phyloP scores from a whole-genome alignment of 2,797 vertebrate genomes.

The Serranus cabrilla region DNA sequence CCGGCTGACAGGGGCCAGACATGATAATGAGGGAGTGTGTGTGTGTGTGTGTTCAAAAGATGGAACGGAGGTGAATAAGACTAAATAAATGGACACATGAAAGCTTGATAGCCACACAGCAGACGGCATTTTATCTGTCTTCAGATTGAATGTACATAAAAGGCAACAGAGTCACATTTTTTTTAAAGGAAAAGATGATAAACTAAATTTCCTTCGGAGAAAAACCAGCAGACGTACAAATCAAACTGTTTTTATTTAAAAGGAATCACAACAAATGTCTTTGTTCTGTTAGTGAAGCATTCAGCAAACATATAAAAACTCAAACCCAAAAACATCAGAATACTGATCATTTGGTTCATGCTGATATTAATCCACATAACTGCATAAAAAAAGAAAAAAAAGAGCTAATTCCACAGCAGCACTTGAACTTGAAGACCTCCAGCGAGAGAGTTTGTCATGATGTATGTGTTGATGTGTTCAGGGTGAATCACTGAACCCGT shows the following conservation, averaged over 20 bases:
- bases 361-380: constrained; percentile 47
- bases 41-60: constrained; percentile 58
- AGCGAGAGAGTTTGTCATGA: not conserved
- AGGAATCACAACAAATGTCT: constrained; percentile 66
- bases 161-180: constrained; percentile 28
- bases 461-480: constrained; percentile 20
- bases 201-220: constrained; percentile 28
- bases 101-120: constrained; percentile 58
- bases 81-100: constrained; percentile 70
- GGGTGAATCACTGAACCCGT: constrained; percentile 25
- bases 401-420: constrained; percentile 50
- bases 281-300: constrained; percentile 61
- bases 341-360: constrained; percentile 60
- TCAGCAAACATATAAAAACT: constrained; percentile 49
- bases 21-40: constrained; percentile 72
- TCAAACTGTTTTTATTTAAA: constrained; percentile 72
- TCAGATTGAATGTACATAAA: constrained; percentile 37
- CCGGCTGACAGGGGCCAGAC: constrained; percentile 63
- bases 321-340: constrained; percentile 56
- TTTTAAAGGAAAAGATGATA: constrained; percentile 24
- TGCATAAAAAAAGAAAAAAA: constrained; percentile 7
- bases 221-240: constrained; percentile 48
- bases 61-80: constrained; percentile 53
- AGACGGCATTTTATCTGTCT: constrained; percentile 53
- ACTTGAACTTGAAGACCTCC: constrained; percentile 33